Conservation (phyloP, 2,888 invertebrate species). For the Caenorhabditis uteleia region DNA sequence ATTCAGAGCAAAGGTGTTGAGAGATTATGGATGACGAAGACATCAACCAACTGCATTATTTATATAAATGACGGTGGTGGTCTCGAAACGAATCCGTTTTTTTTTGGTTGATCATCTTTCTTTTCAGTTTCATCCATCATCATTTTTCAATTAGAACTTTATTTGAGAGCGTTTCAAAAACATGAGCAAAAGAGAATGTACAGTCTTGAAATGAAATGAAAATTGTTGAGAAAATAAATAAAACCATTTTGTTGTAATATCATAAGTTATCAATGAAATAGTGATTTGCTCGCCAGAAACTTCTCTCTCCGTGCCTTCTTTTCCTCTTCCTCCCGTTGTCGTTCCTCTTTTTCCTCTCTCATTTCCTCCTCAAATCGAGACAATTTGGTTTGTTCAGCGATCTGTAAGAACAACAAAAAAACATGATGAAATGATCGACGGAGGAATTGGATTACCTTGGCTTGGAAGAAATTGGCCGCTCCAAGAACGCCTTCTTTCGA, state of each 20-base stretch:
- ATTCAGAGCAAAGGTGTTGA: too few species aligned
- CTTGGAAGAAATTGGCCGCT: constrained; percentile 59
- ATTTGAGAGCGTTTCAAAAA: too few species aligned
- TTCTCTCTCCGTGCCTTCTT: constrained; percentile 44
- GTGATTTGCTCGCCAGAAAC: constrained; percentile 50
- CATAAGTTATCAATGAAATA: constrained; percentile 46
- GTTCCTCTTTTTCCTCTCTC: constrained; percentile 53
- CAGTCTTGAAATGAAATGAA: too few species aligned
- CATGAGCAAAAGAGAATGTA: neutral
- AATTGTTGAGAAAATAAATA: constrained; percentile 1
- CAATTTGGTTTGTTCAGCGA: constrained; percentile 53
- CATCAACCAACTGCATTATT: too few species aligned
- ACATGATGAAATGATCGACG: neutral
- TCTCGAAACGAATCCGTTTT: too few species aligned
- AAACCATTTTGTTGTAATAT: too few species aligned
- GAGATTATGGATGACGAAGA: too few species aligned
- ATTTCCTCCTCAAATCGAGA: constrained; percentile 57
- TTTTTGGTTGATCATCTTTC: too few species aligned
- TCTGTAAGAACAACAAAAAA: constrained; percentile 25
- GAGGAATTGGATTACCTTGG: constrained; percentile 38
- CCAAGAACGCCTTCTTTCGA: constrained; percentile 58
- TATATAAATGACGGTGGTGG: too few species aligned
- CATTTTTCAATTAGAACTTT: too few species aligned
- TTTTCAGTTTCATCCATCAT: too few species aligned
- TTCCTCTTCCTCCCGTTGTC: constrained; percentile 47